Base-by-base conservation (phyloP, 2,888 invertebrate species). In the Polymixis flavicincta region DNA sequence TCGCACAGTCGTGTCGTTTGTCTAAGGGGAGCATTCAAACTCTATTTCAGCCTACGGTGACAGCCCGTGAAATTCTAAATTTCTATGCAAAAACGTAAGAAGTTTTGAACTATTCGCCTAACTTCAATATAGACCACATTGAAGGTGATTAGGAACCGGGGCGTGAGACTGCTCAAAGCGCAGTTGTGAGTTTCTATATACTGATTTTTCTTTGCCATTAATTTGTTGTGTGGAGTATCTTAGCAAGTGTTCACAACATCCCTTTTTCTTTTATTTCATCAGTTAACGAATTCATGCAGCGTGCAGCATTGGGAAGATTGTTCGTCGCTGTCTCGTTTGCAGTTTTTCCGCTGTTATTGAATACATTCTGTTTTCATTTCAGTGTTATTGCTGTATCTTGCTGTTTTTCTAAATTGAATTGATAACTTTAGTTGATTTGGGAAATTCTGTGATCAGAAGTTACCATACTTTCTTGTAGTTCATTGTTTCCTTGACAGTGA, bases 201-300 rank as follows among this genome's bases (percentile, higher is more conserved):
- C 52, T 50, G 9, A 19, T 61, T 22, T 57, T 37, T 60, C 19
- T 72, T 60, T 17, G 14, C 42, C 8, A 42, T 25, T 60, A 54
- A n/a, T 63, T 67, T 52, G 54, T 52, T 32, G 61, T 73, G 64
- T 69, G 50, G 45, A 59, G 63, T 68, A 72, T 77, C 74, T 66
- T 69, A 78, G 76, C 73, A 80, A 80, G 67, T 57, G 60, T 37
- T 69, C 61, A 61, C 19, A 66, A 72, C 71, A 71, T 55, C 19
- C 13, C 14, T 66, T 32, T 64, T 57, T 69, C 13, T 37, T 84
- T 78, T 78, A 54, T 63, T 73, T 60, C 25, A 45, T 37, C 67
- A 67, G 69, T 68, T 83, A 79, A 57, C 55, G 48, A 52, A 83
- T 83, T 74, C 55, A 69, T 66, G 61, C 69, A 63, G 61, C 52